These are phyloP conservation scores for Eleutherodactylus coqui DNA, from an alignment of 2,797 vertebrate genomes.

Conservation along the genomic window DNA sequence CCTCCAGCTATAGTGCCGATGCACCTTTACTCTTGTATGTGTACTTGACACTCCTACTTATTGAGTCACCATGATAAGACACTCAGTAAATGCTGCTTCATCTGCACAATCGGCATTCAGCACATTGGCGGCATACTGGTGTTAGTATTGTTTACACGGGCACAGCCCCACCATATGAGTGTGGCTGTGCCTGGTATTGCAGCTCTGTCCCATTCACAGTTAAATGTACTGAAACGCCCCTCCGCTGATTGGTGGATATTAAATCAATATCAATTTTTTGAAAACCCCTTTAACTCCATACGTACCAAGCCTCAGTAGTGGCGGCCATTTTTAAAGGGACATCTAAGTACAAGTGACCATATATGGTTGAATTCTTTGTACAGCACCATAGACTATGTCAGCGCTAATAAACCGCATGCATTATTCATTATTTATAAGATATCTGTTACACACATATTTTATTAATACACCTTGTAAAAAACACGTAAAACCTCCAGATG, in stretches of 20 bases:
- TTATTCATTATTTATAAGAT: neutral
- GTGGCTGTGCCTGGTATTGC: neutral
- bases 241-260: neutral
- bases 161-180: neutral
- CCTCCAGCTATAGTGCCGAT: too few species aligned
- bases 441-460: slow-evolving; percentile 37
- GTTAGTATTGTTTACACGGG: neutral
- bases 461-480: slow-evolving; percentile 37
- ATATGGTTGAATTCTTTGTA: neutral
- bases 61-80: too few species aligned
- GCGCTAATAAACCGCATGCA: neutral
- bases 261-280: neutral
- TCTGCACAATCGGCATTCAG: too few species aligned
- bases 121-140: neutral
- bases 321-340: neutral
- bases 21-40: too few species aligned
- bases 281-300: neutral
- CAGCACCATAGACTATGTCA: neutral
- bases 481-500: slow-evolving; percentile 20
- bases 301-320: neutral
- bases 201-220: neutral
- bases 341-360: neutral
- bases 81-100: too few species aligned
- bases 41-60: too few species aligned
- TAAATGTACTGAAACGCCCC: neutral